These are phyloP conservation scores for Oscheius sp. DNA, from an alignment of 1,140 invertebrate species.

Conservation along the genomic window DNA sequence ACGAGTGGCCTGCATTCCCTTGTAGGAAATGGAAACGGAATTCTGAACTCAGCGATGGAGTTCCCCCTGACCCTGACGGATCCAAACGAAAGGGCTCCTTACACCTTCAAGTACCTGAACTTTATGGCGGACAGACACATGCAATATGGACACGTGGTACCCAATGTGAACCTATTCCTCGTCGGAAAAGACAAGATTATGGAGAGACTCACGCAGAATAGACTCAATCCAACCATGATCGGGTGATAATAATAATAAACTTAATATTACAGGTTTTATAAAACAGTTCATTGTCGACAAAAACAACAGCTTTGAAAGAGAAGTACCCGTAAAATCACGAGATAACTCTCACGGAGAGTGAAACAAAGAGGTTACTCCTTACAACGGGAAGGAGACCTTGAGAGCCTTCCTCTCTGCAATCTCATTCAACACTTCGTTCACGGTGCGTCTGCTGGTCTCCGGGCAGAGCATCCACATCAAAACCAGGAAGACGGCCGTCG, in stretches of 20 bases:
- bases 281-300: no score
- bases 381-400: slow-evolving; percentile 34
- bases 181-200: slow-evolving; percentile 41
- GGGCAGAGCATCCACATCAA: slow-evolving; percentile 38
- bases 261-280: no score
- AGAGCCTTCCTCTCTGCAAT: slow-evolving; percentile 35
- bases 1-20: neutral
- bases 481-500: slow-evolving; percentile 37
- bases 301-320: no score
- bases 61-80: slow-evolving; percentile 40
- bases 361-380: no score
- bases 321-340: no score
- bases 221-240: slow-evolving; percentile 40
- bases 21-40: slow-evolving; percentile 32
- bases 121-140: slow-evolving; percentile 42
- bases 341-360: no score
- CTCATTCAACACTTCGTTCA: slow-evolving; percentile 38
- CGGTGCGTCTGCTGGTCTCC: slow-evolving; percentile 36
- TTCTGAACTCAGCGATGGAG: slow-evolving; percentile 29
- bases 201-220: slow-evolving; percentile 33
- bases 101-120: slow-evolving; percentile 37
- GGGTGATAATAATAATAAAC: slow-evolving; percentile 34
- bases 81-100: slow-evolving; percentile 34
- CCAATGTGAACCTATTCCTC: slow-evolving; percentile 40
- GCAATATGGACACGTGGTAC: slow-evolving; percentile 44